Evolutionary conservation across 1,140 invertebrate species (phyloP), one percentile per base, ranked within the genome.

Genomic region (Aphaenogaster ashmeadi): DNA sequence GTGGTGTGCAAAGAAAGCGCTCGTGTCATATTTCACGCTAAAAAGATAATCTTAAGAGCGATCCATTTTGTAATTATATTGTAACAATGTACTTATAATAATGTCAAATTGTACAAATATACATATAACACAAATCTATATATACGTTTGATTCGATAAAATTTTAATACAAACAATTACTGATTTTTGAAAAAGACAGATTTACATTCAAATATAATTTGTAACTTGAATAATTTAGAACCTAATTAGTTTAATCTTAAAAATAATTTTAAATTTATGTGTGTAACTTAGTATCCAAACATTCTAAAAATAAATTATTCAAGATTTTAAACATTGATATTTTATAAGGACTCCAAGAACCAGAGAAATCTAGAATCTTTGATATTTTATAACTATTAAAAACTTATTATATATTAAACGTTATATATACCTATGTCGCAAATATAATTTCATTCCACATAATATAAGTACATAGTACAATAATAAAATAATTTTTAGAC

Each of bases 21-120:
- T 72, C 54, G 66, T 21, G 66, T n/a, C 27, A 38, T 72, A 72
- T 58, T 47, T 60, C 4, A 58, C 27, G 6, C 2, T 58, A 36
- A 44, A 27, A 21, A 74, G 8, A 52, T 81, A 47, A 3, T 56
- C 9, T 60, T 69, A 60, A 62, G 18, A 6, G 2, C 27, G 33
- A 60, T 21, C 5, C 33, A 50, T 69, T 41, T 33, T 33, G 15
- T 67, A 52, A 79, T 41, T 54, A 21, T 83, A 64, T 77, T 66
- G n/a, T 87, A 87, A 60, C 13, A 21, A 18, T 81, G 41, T 66
- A 44, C 79, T 67, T 85, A 60, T 80, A 67, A 50, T 52, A 58
- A 66, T 66, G 50, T 60, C 1, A 47, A 87, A 21, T 36, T 58
- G 5, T 60, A 71, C 47, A 21, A 41, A 44, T 38, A 50, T 52